These are phyloP conservation scores for Zygothrica quintamaculata DNA, from an alignment of 2,888 invertebrate genomes.

Conservation along the genomic window DNA sequence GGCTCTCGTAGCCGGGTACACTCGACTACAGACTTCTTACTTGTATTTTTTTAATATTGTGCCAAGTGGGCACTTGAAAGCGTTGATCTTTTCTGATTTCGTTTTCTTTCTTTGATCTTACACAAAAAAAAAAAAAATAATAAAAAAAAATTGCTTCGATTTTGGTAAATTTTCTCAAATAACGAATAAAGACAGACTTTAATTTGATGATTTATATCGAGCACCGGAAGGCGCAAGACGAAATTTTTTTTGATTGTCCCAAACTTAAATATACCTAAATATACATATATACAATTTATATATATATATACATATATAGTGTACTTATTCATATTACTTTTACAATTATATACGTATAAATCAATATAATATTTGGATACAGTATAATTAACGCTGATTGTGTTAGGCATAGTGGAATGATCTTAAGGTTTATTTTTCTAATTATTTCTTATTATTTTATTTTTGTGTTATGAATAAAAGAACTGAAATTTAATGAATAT, in stretches of 20 bases:
- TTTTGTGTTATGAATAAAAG: no score
- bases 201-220: conserved; percentile 77
- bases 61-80: conserved; percentile 77
- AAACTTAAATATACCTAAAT: conserved; percentile 28
- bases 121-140: no score
- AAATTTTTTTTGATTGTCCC: conserved; percentile 68
- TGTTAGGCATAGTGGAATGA: conserved; percentile 46
- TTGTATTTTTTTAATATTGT: no score
- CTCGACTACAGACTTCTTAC: no score
- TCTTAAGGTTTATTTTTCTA: conserved; percentile 41
- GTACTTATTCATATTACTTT: no score
- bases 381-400: conserved; percentile 75
- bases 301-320: background rate
- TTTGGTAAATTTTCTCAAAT: conserved; percentile 69
- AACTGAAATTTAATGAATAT: no score
- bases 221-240: conserved; percentile 67
- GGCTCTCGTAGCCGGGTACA: no score
- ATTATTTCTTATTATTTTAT: no score
- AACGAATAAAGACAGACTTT: conserved; percentile 55
- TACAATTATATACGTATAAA: conserved; percentile 23
- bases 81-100: conserved; percentile 70
- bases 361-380: conserved; percentile 42
- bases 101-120: conserved; percentile 64
- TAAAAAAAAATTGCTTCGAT: conserved; percentile 77
- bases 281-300: background rate